Evolutionary conservation across 2,888 invertebrate species (phyloP).

Genomic region (Drepana falcataria): DNA sequence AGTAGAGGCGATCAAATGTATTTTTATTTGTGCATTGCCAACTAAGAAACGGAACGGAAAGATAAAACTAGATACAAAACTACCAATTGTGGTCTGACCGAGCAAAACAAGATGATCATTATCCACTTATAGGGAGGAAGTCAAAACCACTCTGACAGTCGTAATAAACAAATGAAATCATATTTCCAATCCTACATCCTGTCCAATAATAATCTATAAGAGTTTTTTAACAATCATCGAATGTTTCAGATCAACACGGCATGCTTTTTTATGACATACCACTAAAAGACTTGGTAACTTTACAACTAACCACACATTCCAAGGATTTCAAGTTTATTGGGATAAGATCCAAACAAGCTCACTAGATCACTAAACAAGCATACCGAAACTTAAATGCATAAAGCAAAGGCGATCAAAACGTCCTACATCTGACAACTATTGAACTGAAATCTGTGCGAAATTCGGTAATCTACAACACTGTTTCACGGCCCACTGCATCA

Average conservation of each 20-base stretch:
- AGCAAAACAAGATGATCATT: conserved; percentile 61
- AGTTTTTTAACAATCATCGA: neutral
- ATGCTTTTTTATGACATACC: no score
- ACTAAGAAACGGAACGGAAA: conserved; percentile 47
- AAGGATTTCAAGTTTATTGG: no score
- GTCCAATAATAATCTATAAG: neutral
- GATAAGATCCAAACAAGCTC: no score
- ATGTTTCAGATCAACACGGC: no score
- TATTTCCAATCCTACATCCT: conserved; percentile 20
- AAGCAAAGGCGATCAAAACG: no score
- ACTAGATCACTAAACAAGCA: no score
- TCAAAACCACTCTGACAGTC: conserved; percentile 49
- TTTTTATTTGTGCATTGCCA: conserved; percentile 7
- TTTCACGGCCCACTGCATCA: conserved; percentile 15
- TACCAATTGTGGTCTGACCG: conserved; percentile 46
- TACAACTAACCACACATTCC: no score
- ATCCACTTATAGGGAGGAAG: conserved; percentile 73
- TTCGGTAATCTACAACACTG: conserved; percentile 6
- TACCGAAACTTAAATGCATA: no score
- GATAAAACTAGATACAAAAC: conserved; percentile 37
- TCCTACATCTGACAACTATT: neutral
- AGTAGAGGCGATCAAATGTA: neutral
- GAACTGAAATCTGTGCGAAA: neutral
- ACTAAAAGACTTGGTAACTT: no score
- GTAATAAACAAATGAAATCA: conserved; percentile 50